Conservation (phyloP, 2,113 vertebrate species). For the Cephalopterus ornatus region DNA sequence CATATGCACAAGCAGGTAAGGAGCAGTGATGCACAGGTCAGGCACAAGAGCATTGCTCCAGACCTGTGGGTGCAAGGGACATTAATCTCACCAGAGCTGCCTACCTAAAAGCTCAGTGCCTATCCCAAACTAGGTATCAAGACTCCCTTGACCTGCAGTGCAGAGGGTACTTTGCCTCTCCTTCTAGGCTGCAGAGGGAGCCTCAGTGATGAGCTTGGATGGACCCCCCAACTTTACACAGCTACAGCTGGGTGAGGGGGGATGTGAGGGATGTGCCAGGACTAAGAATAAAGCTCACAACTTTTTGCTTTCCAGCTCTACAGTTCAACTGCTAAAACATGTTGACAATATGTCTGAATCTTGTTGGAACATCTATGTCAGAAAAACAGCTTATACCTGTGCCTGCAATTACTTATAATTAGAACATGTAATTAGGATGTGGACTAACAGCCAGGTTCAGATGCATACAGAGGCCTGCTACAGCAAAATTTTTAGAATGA, state of each 20-base stretch:
- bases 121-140: not conserved
- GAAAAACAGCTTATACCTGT: not conserved
- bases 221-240: not conserved
- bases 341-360: constrained; percentile 34
- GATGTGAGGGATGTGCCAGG: not conserved
- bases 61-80: accelerated
- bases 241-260: not conserved
- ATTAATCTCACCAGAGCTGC: not conserved
- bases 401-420: constrained; percentile 35
- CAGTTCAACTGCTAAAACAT: constrained; percentile 30
- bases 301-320: constrained; percentile 9
- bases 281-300: constrained; percentile 7
- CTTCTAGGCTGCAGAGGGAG: not conserved
- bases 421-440: not conserved
- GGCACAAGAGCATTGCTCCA: not conserved
- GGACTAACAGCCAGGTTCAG: constrained; percentile 2
- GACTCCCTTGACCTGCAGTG: not conserved
- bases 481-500: not conserved
- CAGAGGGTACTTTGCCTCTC: not conserved
- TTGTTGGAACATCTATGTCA: constrained; percentile 23
- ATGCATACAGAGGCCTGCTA: not conserved
- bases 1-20: not conserved
- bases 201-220: not conserved
- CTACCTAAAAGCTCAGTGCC: not conserved
- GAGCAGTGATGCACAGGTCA: not conserved